Percentiles rank a stretch among this genome's conserved stretches.
Conservation (phyloP, 2,797 vertebrate species). For the Peromyscus melanophrys region DNA sequence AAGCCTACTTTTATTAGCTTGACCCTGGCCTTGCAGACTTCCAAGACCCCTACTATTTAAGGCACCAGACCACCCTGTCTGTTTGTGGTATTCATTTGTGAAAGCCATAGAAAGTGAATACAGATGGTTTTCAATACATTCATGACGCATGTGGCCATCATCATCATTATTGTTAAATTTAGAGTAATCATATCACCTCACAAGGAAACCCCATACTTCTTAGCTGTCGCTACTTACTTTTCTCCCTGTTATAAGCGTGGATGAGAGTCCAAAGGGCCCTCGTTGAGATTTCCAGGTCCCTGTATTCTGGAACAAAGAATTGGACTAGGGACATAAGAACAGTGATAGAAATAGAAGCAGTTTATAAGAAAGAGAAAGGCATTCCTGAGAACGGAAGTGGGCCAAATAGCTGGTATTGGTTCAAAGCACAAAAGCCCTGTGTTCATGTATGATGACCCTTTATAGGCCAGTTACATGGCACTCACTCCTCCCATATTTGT, state of each 20-base stretch:
- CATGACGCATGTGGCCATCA: neutral
- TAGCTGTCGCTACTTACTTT: neutral
- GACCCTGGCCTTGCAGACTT: neutral
- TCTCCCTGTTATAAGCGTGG: neutral
- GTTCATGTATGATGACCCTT: neutral
- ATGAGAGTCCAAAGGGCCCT: neutral
- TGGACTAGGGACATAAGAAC: neutral
- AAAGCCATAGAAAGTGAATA: neutral
- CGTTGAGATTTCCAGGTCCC: neutral
- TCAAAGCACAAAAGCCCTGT: neutral
- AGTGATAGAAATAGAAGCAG: neutral
- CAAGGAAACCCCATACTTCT: neutral
- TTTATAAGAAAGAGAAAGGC: neutral
- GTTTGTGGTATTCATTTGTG: neutral
- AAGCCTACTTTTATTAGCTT: neutral
- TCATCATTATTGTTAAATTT: neutral
- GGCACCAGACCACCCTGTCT: neutral
- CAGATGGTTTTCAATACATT: neutral
- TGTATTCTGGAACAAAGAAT: neutral
- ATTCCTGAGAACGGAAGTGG: neutral
- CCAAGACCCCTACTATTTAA: neutral
- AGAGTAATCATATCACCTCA: slow-evolving; percentile 7
- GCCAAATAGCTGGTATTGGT: neutral
- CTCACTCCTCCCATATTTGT: neutral
- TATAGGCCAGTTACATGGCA: neutral